A percentile compares a stretch with the other conserved stretches of the same genome.
Conservation (phyloP, 1,140 invertebrate species). For the Penaeus japonicus region DNA sequence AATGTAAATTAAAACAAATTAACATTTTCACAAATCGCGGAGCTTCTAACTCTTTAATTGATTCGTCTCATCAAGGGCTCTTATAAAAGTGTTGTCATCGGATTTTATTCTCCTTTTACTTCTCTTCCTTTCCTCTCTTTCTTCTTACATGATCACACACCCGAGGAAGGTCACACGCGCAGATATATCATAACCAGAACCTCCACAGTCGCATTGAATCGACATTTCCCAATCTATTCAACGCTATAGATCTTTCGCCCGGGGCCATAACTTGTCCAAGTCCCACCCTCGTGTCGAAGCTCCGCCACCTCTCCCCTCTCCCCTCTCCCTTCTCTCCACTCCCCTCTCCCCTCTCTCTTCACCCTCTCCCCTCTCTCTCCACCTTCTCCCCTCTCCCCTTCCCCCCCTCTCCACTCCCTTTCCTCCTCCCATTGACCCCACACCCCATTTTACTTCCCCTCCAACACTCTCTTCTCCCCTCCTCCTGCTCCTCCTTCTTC, state of each 20-base stretch:
- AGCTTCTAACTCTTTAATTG: too few relatives aligned
- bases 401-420: neutral
- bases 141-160: too few relatives aligned
- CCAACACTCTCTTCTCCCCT: too few relatives aligned
- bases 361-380: neutral
- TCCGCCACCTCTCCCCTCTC: neutral
- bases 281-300: constrained; percentile 24
- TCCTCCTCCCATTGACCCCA: neutral
- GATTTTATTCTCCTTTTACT: too few relatives aligned
- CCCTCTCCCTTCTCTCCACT: neutral
- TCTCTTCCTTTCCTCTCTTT: too few relatives aligned
- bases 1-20: too few relatives aligned
- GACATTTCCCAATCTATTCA: constrained; percentile 46
- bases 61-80: too few relatives aligned
- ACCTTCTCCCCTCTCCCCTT: neutral
- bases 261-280: constrained; percentile 21
- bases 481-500: neutral
- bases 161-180: neutral
- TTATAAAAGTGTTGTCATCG: too few relatives aligned
- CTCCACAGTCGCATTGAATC: constrained; percentile 29
- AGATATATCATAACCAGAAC: constrained; percentile 18
- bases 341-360: neutral
- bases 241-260: constrained; percentile 16
- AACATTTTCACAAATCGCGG: too few relatives aligned
- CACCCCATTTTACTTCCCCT: too few relatives aligned